Base-by-base conservation (phyloP, 2,888 invertebrate genomes). In the Nezara viridula region DNA sequence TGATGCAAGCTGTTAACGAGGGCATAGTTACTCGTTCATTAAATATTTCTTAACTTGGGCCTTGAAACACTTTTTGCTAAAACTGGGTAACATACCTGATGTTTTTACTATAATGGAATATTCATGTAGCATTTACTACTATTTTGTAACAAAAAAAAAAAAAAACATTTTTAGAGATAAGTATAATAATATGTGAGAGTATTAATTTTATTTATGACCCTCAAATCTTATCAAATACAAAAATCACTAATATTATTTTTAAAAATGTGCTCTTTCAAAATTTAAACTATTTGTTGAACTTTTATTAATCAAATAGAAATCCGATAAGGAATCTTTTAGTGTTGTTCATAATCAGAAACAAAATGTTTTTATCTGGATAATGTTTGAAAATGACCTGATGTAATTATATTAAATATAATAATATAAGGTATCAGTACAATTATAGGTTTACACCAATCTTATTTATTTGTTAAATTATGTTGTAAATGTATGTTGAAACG, bases 11-110 rank as follows among this genome's bases (percentile, higher is more conserved):
- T 73, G 66, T 73, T 73, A 73, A 73, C 66, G 66, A 73, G 66
- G 14, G 32, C 66, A 73, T 73, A 73, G 19, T 19, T 37, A 73
- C 66, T 73, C 66, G 37, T 73, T 73, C 66, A 73, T 73, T 73
- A 73, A 73, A 73, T 73, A 73, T 73, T 73, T 73, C 66, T 73
- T 73, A 73, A 73, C 66, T 73, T 73, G 66, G 66, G 66, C 66
- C 66, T 73, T 73, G 66, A 73, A 73, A 73, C 66, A 73, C 66
- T 73, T 73, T 73, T 73, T 73, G 66, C 66, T 73, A 73, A 73
- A 73, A 73, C 66, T 73, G 66, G 66, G 66, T 73, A 73, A 73
- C 16, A 21, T 73, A 73, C 66, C 66, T 73, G 32, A 73, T 73
- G 66, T 73, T 73, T 73, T 37, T 73, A 73, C 37, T 73, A 32